Evolutionary conservation across 2,888 invertebrate species (phyloP), one percentile per base, ranked within the genome.

Genomic region (Drosophila formosana): DNA sequence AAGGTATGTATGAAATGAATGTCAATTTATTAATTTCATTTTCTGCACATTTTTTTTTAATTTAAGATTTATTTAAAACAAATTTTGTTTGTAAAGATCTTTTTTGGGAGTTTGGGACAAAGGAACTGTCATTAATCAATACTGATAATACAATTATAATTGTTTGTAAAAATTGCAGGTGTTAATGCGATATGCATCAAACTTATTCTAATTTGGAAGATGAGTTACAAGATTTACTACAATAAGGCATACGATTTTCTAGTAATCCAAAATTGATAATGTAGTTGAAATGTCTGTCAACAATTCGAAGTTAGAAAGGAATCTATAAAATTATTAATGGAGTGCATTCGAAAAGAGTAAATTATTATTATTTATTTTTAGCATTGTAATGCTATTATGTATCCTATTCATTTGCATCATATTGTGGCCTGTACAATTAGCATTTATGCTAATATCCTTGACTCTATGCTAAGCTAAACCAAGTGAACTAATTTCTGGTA

Each of bases 401-500:
- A 18, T 18, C 18, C 18, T 18, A 18, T 18, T 2, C 18, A 4
- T 37, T 37, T 13, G 8, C 4, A 26, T 37, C 25, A 7, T 23
- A 41, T 52, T 39, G 3, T 6, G 28, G 28, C 9, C 4, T 28
- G 18, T 18, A 32, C 11, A 32, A 32, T 45, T 13, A 25, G 3
- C 8, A n/a, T 46, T 46, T 46, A 13, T 30, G 57, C 11, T 47
- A 18, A 30, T 41, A 52, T 51, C n/a, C 37, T 49, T 34, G 23
- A 23, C 34, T 32, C 11, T 26, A 28, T 32, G 9, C n/a, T 8
- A 11, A 34, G 46, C 23, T 28, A 8, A 7, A 9, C n/a, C 18
- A 39, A 46, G 18, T 28, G 18, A 13, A 8, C 30, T 28, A 32
- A 62, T 45, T 53, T 30, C 39, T 62, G 52, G 23, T 64, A 64